A percentile compares a stretch with the other conserved stretches of the same genome.
Conservation (phyloP, 2,888 invertebrate genomes). For the Diabrotica balteata region DNA sequence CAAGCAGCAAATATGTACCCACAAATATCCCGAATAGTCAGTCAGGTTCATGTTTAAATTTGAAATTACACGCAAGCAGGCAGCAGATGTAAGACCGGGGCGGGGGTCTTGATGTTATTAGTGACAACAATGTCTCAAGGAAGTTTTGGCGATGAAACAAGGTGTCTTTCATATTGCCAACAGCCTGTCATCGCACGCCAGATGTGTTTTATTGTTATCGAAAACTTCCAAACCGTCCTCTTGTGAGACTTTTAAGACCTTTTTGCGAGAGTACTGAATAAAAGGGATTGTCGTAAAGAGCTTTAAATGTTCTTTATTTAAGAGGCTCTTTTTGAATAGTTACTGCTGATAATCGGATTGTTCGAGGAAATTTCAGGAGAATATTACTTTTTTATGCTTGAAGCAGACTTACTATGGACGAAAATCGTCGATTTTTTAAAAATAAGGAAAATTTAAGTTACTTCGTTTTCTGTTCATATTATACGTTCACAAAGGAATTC, state of each 20-base stretch:
- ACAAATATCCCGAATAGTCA: constrained; percentile 7
- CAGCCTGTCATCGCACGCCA: constrained; percentile 43
- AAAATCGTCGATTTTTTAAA: too few relatives aligned
- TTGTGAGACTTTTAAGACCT: constrained; percentile 29
- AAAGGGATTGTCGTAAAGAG: constrained; percentile 9
- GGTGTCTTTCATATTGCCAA: constrained; percentile 50
- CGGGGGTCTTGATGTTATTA: constrained; percentile 38
- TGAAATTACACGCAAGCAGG: constrained; percentile 16
- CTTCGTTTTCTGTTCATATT: too few relatives aligned
- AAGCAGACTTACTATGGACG: too few relatives aligned
- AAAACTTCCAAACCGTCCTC: constrained; percentile 32
- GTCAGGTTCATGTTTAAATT: constrained; percentile 12
- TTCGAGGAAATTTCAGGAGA: not conserved
- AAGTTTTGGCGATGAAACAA: constrained; percentile 41
- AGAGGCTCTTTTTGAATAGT: constrained; percentile 10
- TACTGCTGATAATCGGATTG: constrained; percentile 7
- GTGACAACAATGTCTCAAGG: constrained; percentile 40
- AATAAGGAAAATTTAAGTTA: too few relatives aligned
- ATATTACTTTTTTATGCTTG: constrained; percentile 1
- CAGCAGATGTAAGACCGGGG: not conserved
- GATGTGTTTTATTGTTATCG: constrained; percentile 49
- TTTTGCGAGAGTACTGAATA: constrained; percentile 14
- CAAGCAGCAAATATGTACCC: not conserved
- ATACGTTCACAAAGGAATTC: too few relatives aligned
- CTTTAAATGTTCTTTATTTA: constrained; percentile 12